Evolutionary conservation across 2,888 invertebrate genomes (phyloP).

Genomic region (Pollenia labialis): DNA sequence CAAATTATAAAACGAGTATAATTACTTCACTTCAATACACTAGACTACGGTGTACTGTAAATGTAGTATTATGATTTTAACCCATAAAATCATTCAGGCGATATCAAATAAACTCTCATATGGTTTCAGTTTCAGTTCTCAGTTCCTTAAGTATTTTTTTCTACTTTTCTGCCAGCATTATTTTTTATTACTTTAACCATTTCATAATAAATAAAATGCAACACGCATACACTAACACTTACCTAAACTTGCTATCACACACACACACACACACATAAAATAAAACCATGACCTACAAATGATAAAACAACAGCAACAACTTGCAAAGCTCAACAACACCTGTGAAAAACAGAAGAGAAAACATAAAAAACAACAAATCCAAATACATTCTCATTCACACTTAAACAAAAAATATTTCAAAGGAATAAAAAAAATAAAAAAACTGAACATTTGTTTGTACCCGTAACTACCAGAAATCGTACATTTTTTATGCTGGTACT

Average conservation of each 20-base stretch:
- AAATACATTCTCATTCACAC: background rate
- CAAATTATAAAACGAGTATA: slow-evolving; percentile 22
- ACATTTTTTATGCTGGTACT: background rate
- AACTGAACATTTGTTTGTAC: background rate
- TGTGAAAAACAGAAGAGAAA: slow-evolving; percentile 44
- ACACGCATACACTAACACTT: slow-evolving; percentile 31
- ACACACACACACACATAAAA: slow-evolving; percentile 1
- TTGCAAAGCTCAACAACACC: slow-evolving; percentile 65
- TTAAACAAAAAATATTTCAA: slow-evolving; percentile 28
- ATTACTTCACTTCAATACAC: slow-evolving; percentile 41
- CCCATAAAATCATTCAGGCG: slow-evolving; percentile 48
- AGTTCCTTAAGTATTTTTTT: background rate
- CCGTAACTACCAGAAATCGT: background rate
- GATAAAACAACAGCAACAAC: slow-evolving; percentile 44
- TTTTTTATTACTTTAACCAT: slow-evolving; percentile 49
- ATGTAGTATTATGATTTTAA: slow-evolving; percentile 51
- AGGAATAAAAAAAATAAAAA: slow-evolving; percentile 47
- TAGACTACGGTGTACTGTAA: background rate
- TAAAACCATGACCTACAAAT: slow-evolving; percentile 72
- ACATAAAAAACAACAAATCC: slow-evolving; percentile 18
- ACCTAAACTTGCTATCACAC: background rate
- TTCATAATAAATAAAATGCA: slow-evolving; percentile 37
- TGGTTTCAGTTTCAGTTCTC: slow-evolving; percentile 33
- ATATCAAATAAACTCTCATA: slow-evolving; percentile 49
- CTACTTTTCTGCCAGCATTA: slow-evolving; percentile 25